Base-by-base conservation (phyloP, 2,797 vertebrate genomes). In the Trichosurus vulpecula region DNA sequence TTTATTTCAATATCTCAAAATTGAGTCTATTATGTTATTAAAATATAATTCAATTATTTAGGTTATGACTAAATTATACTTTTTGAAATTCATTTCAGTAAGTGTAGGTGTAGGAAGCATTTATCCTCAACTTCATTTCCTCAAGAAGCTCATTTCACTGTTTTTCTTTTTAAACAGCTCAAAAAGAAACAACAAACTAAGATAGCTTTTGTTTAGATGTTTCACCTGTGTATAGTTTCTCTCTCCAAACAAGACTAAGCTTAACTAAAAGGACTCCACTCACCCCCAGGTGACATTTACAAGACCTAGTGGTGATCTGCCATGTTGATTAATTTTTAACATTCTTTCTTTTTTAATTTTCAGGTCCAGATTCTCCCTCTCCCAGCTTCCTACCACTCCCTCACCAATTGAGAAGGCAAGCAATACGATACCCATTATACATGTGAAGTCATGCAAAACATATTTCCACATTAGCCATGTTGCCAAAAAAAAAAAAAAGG, bases 1-100 rank as follows among this genome's bases (percentile, higher is more conserved):
- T 87, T 97, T 94, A 92, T 47, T 52, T 94, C 51, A 95, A 54
- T 90, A 94, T 25, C 52, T 95, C 92, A 92, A 87, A 92, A 74
- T 25, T 92, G 35, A 96, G 89, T 95, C 92, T 58, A 94, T 92
- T 61, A 94, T 57, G 95, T 51, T 94, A 94, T 91, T 94, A 94
- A 96, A 97, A 94, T 94, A 74, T 14, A 96, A 96, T 90, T 96
- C 89, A 96, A 52, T 95, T 97, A 95, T 93, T 96, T 97, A 57
- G 54, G 56, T 91, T 96, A 97, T 95, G 94, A 96, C 74, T 98
- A 90, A 97, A 94, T 90, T 54, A 94, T 51, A 95, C 58, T 92
- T 25, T 81, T 95, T 94, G 87, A 97, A 96, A 96, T 95, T 96
- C 93, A 97, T 94, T 95, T 90, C 92, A 52, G 91, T 57, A 57